These are phyloP conservation scores for Apomyelois bistriatella DNA, from an alignment of 2,888 invertebrate species.

Conservation along the genomic window DNA sequence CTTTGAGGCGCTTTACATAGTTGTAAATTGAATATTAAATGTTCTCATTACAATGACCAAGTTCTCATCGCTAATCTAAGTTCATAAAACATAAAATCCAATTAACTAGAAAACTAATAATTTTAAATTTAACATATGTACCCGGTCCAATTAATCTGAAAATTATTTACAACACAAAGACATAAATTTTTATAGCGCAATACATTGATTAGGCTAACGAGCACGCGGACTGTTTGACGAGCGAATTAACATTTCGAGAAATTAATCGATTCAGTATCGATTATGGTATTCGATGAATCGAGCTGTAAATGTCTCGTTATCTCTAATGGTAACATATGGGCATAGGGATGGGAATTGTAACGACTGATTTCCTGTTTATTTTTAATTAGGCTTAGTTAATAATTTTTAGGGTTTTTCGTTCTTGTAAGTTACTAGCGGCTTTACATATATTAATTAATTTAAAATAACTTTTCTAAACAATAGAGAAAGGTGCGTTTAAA, in stretches of 20 bases:
- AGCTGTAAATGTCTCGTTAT: slow-evolving; percentile 72
- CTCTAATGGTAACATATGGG: slow-evolving; percentile 71
- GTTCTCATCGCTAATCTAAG: not conserved
- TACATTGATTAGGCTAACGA: slow-evolving; percentile 74
- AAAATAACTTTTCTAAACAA: too few species aligned
- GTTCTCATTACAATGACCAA: not conserved
- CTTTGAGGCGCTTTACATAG: too few species aligned
- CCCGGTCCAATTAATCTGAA: slow-evolving; percentile 55
- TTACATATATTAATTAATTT: too few species aligned
- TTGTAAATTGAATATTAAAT: not conserved
- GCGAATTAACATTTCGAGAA: slow-evolving; percentile 72
- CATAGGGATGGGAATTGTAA: slow-evolving; percentile 51
- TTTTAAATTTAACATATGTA: slow-evolving; percentile 34
- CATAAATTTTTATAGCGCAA: slow-evolving; percentile 65
- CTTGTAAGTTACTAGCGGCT: not conserved
- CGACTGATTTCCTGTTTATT: slow-evolving; percentile 60
- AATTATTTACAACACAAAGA: slow-evolving; percentile 58
- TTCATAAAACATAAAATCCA: slow-evolving; percentile 30
- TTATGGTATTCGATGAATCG: slow-evolving; percentile 54
- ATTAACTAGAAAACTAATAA: slow-evolving; percentile 58
- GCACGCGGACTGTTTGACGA: slow-evolving; percentile 67
- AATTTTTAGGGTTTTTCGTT: not conserved
- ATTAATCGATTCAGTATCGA: slow-evolving; percentile 73
- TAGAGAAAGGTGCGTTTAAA: too few species aligned
- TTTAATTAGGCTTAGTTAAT: slow-evolving; percentile 42